A percentile compares a stretch with the other conserved stretches of the same genome.
Evolutionary conservation across 2,888 invertebrate species (phyloP).

Genomic region (Apotomis betuletana): DNA sequence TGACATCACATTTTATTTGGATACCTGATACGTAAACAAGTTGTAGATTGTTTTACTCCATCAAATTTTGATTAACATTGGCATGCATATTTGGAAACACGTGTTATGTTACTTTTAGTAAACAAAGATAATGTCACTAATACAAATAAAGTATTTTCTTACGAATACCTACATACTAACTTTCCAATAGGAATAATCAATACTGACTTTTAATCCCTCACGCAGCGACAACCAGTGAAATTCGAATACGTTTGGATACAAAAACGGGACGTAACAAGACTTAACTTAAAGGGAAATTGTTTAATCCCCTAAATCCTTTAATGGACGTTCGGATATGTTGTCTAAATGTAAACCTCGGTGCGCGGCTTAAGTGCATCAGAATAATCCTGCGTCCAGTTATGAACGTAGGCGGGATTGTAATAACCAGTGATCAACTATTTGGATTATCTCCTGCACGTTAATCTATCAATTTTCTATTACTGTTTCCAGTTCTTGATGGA

Average conservation of each 20-base stretch:
- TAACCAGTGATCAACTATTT: not conserved
- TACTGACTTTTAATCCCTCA: not conserved
- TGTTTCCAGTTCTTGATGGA: not conserved
- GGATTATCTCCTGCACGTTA: too few species aligned
- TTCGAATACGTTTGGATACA: constrained; percentile 47
- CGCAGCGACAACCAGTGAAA: not conserved
- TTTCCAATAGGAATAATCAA: not conserved
- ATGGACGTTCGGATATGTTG: constrained; percentile 69
- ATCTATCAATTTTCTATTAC: not conserved
- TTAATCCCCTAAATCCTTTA: constrained; percentile 73
- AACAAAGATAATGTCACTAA: too few species aligned
- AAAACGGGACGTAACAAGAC: constrained; percentile 55
- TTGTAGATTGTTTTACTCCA: too few species aligned
- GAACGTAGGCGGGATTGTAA: constrained; percentile 9
- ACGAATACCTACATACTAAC: too few species aligned
- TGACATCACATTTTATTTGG: too few species aligned
- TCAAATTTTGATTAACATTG: too few species aligned
- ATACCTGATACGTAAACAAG: too few species aligned
- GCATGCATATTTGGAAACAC: too few species aligned
- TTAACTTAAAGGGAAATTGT: constrained; percentile 53
- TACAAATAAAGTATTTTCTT: too few species aligned
- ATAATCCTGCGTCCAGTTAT: constrained; percentile 21
- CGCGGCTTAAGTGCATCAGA: constrained; percentile 41
- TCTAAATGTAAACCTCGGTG: constrained; percentile 61
- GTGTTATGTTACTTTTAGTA: too few species aligned